Evolutionary conservation across 2,888 invertebrate genomes (phyloP).

Genomic region (Mechanitis mazaeus): DNA sequence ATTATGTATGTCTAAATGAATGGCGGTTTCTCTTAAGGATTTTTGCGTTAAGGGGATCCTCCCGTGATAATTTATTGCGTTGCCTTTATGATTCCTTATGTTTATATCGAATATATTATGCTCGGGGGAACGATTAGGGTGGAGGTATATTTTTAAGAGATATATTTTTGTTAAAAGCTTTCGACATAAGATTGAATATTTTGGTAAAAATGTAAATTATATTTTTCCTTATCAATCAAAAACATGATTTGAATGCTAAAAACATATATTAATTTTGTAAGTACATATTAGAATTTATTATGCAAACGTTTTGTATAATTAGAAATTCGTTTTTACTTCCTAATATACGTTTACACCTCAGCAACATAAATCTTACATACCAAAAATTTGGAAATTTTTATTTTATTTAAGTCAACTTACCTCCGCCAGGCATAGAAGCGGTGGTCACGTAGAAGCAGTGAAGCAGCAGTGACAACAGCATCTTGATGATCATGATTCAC

Average conservation of each 20-base stretch:
- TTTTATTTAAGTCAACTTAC: slow-evolving; percentile 40
- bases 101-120: slow-evolving; percentile 20
- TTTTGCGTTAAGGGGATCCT: slow-evolving; percentile 7
- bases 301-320: too few species aligned
- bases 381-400: too few species aligned
- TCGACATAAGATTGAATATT: slow-evolving; percentile 3
- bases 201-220: neutral
- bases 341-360: too few species aligned
- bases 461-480: slow-evolving; percentile 59
- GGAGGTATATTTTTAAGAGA: slow-evolving; percentile 5
- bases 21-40: slow-evolving; percentile 27
- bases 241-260: too few species aligned
- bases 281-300: too few species aligned
- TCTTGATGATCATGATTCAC: slow-evolving; percentile 50
- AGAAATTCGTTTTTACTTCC: too few species aligned
- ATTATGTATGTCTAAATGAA: slow-evolving; percentile 42
- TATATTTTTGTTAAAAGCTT: slow-evolving; percentile 1
- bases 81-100: slow-evolving; percentile 17
- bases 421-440: slow-evolving; percentile 59
- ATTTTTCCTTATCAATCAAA: too few species aligned
- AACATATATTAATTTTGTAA: too few species aligned
- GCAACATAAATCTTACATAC: too few species aligned
- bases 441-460: slow-evolving; percentile 67
- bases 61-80: slow-evolving; percentile 19
- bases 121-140: slow-evolving; percentile 23